Base-by-base conservation (phyloP, 2,888 invertebrate genomes). In the Hesperia comma region DNA sequence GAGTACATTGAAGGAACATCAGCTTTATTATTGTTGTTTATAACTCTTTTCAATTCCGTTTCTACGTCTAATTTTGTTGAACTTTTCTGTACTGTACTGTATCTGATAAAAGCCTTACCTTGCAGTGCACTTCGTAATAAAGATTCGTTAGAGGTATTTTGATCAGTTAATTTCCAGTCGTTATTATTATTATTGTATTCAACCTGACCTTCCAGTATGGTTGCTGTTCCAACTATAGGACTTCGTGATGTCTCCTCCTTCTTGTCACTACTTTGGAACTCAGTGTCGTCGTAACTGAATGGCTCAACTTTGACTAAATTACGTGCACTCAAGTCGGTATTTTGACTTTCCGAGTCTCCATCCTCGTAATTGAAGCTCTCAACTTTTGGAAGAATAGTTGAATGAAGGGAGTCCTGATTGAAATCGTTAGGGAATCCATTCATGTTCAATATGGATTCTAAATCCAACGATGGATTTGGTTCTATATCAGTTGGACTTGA, bases 91-190 rank as follows among this genome's bases (percentile, higher is more conserved):
- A 85, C 80, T 84, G 92, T 85, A 90, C 92, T 92, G 93, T 93
- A 85, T 93, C 92, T 90, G 85, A 87, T 85, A 85, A 92, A 81
- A 82, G 94, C 94, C 91, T 97, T 97, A 55, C 97, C 97, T 84
- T 97, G 97, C 71, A 97, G 93, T 10, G 97, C 97, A 81, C 95
- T 97, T 75, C 97, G 93, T 71, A 97, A 87, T 71, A 97, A 87
- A 37, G 97, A 97, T 80, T 97, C 97, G 19, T 96, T 94, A 32
- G 94, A 91, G 33, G 90, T 86, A 79, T 96, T 96, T 85, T 96
- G 95, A 81, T 96, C 95, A 67, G 95, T 95, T 81, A 96, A 93
- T 82, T 96, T 96, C 96, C 96, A 96, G 84, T 97, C 96, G 85
- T 97, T 96, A 84, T 96, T 96, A 81, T 96, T 96, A 78, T 96